Percentiles rank a stretch among this genome's conserved stretches.
These are phyloP conservation scores for Danaus plexippus DNA, from an alignment of 1,140 invertebrate species.

Conservation along the genomic window DNA sequence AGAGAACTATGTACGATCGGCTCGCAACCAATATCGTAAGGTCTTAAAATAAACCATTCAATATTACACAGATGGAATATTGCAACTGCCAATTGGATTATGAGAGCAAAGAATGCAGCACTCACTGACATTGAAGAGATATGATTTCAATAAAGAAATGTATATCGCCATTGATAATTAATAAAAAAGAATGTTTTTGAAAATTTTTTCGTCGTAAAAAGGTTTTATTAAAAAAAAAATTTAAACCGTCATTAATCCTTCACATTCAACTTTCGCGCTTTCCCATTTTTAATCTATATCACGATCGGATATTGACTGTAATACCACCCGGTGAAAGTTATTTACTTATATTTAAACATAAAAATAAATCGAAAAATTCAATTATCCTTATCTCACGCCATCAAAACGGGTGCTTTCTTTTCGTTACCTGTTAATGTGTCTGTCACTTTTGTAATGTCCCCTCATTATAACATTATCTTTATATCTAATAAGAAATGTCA, in stretches of 20 bases:
- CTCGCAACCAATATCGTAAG: neutral
- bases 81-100: conserved; percentile 10
- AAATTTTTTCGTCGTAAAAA: no score
- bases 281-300: conserved; percentile 7
- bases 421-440: conserved; percentile 6
- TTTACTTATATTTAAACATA: conserved; percentile 7
- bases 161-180: no score
- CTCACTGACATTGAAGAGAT: no score
- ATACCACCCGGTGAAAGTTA: conserved; percentile 13
- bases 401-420: conserved; percentile 15
- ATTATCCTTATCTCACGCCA: conserved; percentile 17
- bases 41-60: conserved; percentile 26
- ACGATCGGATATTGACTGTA: conserved; percentile 5
- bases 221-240: neutral
- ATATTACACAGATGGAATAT: conserved; percentile 19
- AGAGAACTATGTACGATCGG: conserved; percentile 15
- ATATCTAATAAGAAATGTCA: no score
- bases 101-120: no score
- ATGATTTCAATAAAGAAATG: no score
- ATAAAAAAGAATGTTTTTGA: no score
- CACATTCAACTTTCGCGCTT: no score
- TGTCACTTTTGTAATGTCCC: no score
- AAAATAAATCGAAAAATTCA: conserved; percentile 14
- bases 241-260: no score
- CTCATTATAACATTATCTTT: no score